phyloP scores from a whole-genome alignment of 2,113 vertebrate genomes.

The Corydoras maculifer region DNA sequence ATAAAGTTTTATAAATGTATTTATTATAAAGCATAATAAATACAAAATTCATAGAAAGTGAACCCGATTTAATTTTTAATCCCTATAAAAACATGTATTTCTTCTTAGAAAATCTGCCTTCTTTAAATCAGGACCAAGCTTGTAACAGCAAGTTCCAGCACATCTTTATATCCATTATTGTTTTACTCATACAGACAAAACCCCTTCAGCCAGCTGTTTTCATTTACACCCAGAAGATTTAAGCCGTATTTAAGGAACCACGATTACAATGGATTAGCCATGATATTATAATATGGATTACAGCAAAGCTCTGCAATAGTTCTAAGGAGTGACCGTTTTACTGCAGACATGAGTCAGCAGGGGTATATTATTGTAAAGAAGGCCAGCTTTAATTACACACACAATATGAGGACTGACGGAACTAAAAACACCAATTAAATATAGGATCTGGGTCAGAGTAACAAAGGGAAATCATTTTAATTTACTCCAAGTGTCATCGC shows the following conservation, averaged over 20 bases:
- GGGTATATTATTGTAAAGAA: constrained; percentile 41
- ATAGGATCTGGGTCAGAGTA: constrained; percentile 48
- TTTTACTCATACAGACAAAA: neutral
- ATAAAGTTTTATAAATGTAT: no score
- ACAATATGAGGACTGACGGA: constrained; percentile 52
- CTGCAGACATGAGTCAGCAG: constrained; percentile 55
- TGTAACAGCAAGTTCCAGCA: neutral
- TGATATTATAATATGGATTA: constrained; percentile 12
- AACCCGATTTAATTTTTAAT: no score
- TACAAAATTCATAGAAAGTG: no score
- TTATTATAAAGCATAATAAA: no score
- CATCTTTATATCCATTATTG: neutral
- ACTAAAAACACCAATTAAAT: constrained; percentile 48
- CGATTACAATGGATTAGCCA: constrained; percentile 11
- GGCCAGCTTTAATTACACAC: constrained; percentile 58
- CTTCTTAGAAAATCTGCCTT: no score
- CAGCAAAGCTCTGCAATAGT: constrained; percentile 16
- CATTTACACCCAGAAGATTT: constrained; percentile 19
- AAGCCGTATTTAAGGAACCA: constrained; percentile 24
- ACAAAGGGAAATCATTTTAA: neutral
- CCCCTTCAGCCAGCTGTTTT: neutral
- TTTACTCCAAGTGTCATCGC: constrained; percentile 25
- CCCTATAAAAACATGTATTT: no score
- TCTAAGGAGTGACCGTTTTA: constrained; percentile 34
- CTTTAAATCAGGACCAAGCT: neutral